These are phyloP conservation scores for Pterocles orientalis DNA, from an alignment of 2,113 vertebrate species.

Conservation along the genomic window DNA sequence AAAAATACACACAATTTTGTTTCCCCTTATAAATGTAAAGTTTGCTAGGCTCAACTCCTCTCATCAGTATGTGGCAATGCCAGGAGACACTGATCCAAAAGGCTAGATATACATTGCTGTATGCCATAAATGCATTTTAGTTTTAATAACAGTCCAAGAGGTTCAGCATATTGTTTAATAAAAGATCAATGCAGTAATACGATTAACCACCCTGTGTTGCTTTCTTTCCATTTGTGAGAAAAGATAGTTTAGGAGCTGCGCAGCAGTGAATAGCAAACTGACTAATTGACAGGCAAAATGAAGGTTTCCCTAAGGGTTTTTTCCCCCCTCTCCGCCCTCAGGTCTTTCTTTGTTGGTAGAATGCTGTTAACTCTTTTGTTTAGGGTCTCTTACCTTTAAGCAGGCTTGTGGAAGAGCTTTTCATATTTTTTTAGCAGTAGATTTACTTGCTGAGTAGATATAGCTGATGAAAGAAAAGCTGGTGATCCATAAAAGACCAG, in stretches of 20 bases:
- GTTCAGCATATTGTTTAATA: slow-evolving; percentile 57
- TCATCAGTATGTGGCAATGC: slow-evolving; percentile 8
- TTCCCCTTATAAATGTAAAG: slow-evolving; percentile 2
- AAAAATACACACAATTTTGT: slow-evolving; percentile 34
- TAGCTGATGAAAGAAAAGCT: slow-evolving; percentile 74
- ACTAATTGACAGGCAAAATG: slow-evolving; percentile 50
- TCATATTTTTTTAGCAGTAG: slow-evolving; percentile 64
- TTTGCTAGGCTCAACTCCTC: background rate
- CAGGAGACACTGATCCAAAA: slow-evolving; percentile 23
- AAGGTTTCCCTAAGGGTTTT: slow-evolving; percentile 19
- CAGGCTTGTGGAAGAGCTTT: slow-evolving; percentile 57
- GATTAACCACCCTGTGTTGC: slow-evolving; percentile 38
- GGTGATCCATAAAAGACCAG: slow-evolving; percentile 75
- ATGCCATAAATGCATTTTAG: slow-evolving; percentile 20
- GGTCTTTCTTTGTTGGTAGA: slow-evolving; percentile 56
- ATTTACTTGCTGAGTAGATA: slow-evolving; percentile 73
- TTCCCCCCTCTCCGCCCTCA: background rate
- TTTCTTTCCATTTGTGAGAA: slow-evolving; percentile 46
- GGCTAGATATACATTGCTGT: background rate
- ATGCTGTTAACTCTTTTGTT: slow-evolving; percentile 66
- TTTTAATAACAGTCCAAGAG: slow-evolving; percentile 47
- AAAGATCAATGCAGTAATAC: slow-evolving; percentile 47
- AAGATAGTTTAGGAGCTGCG: slow-evolving; percentile 5
- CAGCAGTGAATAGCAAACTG: slow-evolving; percentile 31
- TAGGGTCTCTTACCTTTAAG: slow-evolving; percentile 66